Base-by-base conservation (phyloP, 2,888 invertebrate species). In the Halocaridina rubra region DNA sequence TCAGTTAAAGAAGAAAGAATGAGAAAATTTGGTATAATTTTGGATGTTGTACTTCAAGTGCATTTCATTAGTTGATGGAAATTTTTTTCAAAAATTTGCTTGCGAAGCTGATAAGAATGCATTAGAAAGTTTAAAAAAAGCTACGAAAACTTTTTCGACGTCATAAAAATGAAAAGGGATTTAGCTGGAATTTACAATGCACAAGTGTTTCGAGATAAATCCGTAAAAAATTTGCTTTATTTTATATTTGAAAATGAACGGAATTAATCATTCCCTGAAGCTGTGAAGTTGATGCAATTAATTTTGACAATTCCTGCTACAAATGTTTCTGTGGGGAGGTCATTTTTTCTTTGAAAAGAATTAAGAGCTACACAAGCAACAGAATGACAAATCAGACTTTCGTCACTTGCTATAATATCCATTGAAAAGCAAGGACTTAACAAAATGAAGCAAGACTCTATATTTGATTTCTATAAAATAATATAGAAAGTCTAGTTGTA, bases 181-280 rank as follows among this genome's bases (percentile, higher is more conserved):
- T 75, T 75, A 46, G 75, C 75, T 75, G 75, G 39, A 46, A 75
- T 75, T 75, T 75, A 75, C 46, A 75, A 61, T 61, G 61, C n/a
- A 61, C 61, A 46, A 46, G 53, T 46, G 53, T 46, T 46, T 46
- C 53, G 53, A 46, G 53, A 46, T 46, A 46, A 46, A 61, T 61
- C 61, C 8, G 61, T 61, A 10, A 61, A 7, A 61, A 75, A 75
- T 46, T 32, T 46, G 10, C 46, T 46, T 59, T 39, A 46, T 75
- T 75, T 75, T 46, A 75, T 75, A 75, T 75, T 75, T 75, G 75
- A 75, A 75, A 46, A 46, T 13, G 10, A 16, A 46, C 53, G 10
- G 53, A 46, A 46, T n/a, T 32, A n/a, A n/a, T n/a, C 39, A 39
- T 39, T 39, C 39, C 39, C 39, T 39, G 7, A 39, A 39, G 39